phyloP scores from a whole-genome alignment of 1,140 invertebrate species.

The Anastrepha obliqua region DNA sequence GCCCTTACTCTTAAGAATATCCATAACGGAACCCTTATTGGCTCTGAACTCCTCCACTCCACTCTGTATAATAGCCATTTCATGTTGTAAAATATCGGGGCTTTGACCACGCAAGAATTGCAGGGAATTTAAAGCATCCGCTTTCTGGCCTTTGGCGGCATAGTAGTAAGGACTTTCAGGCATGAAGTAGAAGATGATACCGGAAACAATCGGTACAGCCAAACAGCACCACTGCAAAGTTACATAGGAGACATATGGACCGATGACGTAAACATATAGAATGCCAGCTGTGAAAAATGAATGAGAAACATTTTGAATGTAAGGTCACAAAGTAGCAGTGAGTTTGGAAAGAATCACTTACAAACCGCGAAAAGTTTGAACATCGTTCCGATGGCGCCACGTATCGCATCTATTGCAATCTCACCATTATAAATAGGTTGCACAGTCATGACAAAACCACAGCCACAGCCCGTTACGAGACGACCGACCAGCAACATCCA shows the following conservation, averaged over 20 bases:
- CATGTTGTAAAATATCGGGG: constrained; percentile 77
- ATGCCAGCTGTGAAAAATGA: constrained; percentile 79
- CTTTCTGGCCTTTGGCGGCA: constrained; percentile 77
- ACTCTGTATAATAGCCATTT: constrained; percentile 77
- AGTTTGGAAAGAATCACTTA: constrained; percentile 60
- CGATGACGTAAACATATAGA: constrained; percentile 84
- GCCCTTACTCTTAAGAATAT: constrained; percentile 77
- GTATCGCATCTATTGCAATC: constrained; percentile 84
- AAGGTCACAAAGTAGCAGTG: background rate
- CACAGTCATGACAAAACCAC: constrained; percentile 85
- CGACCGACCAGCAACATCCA: constrained; percentile 78
- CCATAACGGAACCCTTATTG: constrained; percentile 76
- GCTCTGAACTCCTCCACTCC: constrained; percentile 77
- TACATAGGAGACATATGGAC: constrained; percentile 82
- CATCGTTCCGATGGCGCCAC: constrained; percentile 87
- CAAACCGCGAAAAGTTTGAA: constrained; percentile 82
- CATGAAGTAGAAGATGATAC: constrained; percentile 83
- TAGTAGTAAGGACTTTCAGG: constrained; percentile 89
- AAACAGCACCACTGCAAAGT: constrained; percentile 80
- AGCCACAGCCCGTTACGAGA: constrained; percentile 82
- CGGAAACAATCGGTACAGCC: constrained; percentile 79
- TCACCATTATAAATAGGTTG: constrained; percentile 91
- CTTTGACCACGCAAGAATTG: constrained; percentile 80
- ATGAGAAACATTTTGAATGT: background rate
- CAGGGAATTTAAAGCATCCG: constrained; percentile 80